A percentile compares a stretch with the other conserved stretches of the same genome.
Evolutionary conservation across 2,888 invertebrate genomes (phyloP).

Genomic region (Hirtodrosophila cameraria): DNA sequence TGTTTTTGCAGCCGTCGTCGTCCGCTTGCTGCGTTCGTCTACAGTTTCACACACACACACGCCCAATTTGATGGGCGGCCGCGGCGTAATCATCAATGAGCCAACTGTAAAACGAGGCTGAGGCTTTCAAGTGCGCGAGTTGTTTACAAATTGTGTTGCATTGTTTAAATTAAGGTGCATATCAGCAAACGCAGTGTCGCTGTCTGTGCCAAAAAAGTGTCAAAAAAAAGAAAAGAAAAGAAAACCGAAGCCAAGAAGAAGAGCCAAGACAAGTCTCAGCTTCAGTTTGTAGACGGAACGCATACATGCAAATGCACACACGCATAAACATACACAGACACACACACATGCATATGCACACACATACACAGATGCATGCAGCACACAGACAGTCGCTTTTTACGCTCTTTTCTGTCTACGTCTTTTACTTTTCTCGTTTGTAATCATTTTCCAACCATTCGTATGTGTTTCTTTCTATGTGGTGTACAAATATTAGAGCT

Average conservation of each 20-base stretch:
- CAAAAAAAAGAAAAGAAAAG: constrained; percentile 23
- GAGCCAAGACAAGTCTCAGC: constrained; percentile 38
- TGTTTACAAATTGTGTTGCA: constrained; percentile 66
- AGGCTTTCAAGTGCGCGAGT: constrained; percentile 59
- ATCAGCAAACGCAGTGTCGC: constrained; percentile 14
- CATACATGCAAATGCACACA: constrained; percentile 33
- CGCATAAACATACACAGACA: constrained; percentile 24
- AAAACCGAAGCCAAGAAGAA: constrained; percentile 26
- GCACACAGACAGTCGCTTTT: constrained; percentile 42
- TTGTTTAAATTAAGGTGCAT: constrained; percentile 40
- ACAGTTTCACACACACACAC: constrained; percentile 65
- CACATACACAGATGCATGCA: constrained; percentile 22
- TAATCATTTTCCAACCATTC: constrained; percentile 77
- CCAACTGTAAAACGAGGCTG: constrained; percentile 61
- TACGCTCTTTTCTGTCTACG: constrained; percentile 78
- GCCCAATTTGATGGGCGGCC: constrained; percentile 53
- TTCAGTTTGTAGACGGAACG: constrained; percentile 43
- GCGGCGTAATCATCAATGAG: constrained; percentile 75
- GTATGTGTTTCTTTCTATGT: constrained; percentile 70
- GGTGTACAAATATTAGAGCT: constrained; percentile 76
- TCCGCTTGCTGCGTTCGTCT: constrained; percentile 69
- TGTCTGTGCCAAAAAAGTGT: constrained; percentile 38
- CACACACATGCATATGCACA: constrained; percentile 21
- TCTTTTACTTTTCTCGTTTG: constrained; percentile 79
- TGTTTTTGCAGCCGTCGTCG: constrained; percentile 56